These are phyloP conservation scores for Raja brachyura DNA, from an alignment of 2,113 vertebrate species.

Conservation along the genomic window DNA sequence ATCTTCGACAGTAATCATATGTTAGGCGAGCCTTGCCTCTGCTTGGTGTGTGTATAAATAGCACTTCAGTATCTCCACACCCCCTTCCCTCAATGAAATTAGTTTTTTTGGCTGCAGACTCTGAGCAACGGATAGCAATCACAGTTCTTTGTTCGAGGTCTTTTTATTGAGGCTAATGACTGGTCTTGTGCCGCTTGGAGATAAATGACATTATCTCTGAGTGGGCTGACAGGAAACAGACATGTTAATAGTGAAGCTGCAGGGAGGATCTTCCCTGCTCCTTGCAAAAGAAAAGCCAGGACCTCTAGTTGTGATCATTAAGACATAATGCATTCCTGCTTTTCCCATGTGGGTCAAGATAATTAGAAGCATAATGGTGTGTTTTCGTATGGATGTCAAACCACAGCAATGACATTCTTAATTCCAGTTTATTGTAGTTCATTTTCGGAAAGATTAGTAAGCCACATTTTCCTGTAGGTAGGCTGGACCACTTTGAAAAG, in stretches of 20 bases:
- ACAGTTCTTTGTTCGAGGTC: constrained; percentile 70
- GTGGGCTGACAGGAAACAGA: constrained; percentile 78
- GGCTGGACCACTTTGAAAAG: not conserved
- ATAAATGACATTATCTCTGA: constrained; percentile 80
- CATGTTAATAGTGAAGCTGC: constrained; percentile 71
- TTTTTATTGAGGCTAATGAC: constrained; percentile 72
- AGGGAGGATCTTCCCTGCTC: constrained; percentile 61
- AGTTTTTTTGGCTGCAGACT: constrained; percentile 50
- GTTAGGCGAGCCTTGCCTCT: not conserved
- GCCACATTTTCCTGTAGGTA: not conserved
- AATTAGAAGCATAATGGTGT: constrained; percentile 47
- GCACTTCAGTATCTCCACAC: not conserved
- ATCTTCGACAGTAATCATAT: not conserved
- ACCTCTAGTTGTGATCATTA: constrained; percentile 65
- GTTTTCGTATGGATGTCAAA: constrained; percentile 37
- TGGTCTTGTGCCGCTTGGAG: constrained; percentile 67
- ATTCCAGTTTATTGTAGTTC: constrained; percentile 10
- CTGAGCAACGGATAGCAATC: constrained; percentile 56
- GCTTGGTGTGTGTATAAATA: not conserved
- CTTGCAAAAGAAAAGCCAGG: constrained; percentile 60
- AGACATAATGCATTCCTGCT: constrained; percentile 59
- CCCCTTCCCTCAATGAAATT: constrained; percentile 37
- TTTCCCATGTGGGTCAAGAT: constrained; percentile 54
- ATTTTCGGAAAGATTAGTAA: constrained; percentile 14
- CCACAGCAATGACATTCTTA: constrained; percentile 31